Evolutionary conservation across 1,140 invertebrate species (phyloP), one percentile per base, ranked within the genome.

Genomic region (Camponotus vicinus): DNA sequence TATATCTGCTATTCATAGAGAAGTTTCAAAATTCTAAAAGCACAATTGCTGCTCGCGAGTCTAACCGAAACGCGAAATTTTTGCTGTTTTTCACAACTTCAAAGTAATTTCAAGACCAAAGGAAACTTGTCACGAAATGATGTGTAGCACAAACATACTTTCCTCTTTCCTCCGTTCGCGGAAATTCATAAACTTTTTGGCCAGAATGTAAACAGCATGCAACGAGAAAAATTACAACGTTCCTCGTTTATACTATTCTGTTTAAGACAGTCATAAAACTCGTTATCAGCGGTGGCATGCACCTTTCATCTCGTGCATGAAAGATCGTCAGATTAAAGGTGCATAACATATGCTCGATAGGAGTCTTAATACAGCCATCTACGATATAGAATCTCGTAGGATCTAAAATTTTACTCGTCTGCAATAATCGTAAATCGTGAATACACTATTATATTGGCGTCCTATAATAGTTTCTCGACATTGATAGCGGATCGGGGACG

Each of bases 81-180:
- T 42, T 27, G 18, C 40, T 83, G 79, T 83, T 83, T 83, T 83
- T 69, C 69, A 61, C 69, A 83, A 75, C 69, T 83, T 4, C 18
- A 15, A n/a, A 4, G 27, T 13, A 83, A 61, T 40, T 71, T 70
- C 21, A 27, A 71, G 15, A 55, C 45, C n/a, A 40, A 45, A 57
- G 57, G 52, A 83, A 83, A 83, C 69, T 73, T 83, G 79, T 73
- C 79, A 45, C 57, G 69, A 83, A 61, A 83, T 63, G 79, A 83
- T 83, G 55, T 61, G 79, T 73, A 73, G 79, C n/a, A 37, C 79
- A 57, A 18, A 63, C 40, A 34, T 42, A 27, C 27, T 55, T 57
- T 52, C 11, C 63, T 52, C 42, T 34, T 37, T 18, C 34, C 64
- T 15, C 3, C 34, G 4, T 15, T n/a, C 32, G 32, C 5, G 21